Evolutionary conservation across 2,797 vertebrate species (phyloP), one percentile per base, ranked within the genome.

Genomic region (Labroides dimidiatus): DNA sequence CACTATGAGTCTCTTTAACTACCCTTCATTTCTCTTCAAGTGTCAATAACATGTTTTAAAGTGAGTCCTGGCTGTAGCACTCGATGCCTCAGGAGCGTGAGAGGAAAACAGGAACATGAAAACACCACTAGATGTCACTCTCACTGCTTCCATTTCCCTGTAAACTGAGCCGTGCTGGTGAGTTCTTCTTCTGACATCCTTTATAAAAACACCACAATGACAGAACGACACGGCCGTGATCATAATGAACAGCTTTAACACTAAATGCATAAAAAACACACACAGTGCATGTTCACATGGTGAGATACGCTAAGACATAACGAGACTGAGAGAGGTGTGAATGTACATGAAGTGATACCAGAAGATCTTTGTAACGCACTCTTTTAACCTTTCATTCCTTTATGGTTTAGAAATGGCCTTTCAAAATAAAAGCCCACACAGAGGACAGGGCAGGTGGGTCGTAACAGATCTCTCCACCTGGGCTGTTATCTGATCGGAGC

Each of bases 51-150:
- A 30, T 53, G 48, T 19, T 49, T 16, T 21, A 45, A 14, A 16
- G 39, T 42, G 49, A 49, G 5, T 58, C 54, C 59, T 64, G 27
- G 51, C 43, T 36, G 62, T 24, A 27, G 56, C 17, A 23, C 57
- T 10, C 13, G 2, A 39, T 24, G 48, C 24, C 62, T 64, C 44
- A 55, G 41, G 20, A 39, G 57, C 59, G 42, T 49, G 23, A 33
- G 14, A 4, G 24, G 4, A 44, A 33, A n/a, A 57, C 30, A n/a
- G 63, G 33, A 20, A 15, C 48, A 53, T 43, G 11, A 27, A 45
- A 27, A 2, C 52, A 68, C 88, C 91, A 87, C 89, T 84, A 92
- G 91, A 82, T 89, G 91, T 88, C 91, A 80, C 79, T 90, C 49
- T 84, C 75, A 85, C 84, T 80, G 50, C 73, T 87, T 20, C 1